Base-by-base conservation (phyloP, 2,113 vertebrate genomes). In the Heptranchias perlo region DNA sequence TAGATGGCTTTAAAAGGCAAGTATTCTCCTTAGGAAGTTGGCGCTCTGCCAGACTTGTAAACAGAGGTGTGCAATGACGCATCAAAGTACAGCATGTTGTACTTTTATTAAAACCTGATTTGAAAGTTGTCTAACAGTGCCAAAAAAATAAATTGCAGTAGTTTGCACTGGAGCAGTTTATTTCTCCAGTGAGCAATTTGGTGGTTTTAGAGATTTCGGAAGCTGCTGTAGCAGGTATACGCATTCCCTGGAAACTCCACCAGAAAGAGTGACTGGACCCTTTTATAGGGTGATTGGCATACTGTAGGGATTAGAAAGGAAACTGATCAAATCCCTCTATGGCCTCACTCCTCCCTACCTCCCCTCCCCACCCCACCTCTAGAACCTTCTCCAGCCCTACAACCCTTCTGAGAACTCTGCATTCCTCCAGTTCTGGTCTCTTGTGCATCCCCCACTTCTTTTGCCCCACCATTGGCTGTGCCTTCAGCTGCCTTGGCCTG, bases 101-200 rank as follows among this genome's bases (percentile, higher is more conserved):
- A 92, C 58, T 93, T 93, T 93, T 93, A 62, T 93, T 93, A 62
- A 64, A 93, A 93, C 58, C 35, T n/a, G 58, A 62, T 93, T 93
- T 64, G 58, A 62, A 93, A 93, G 35, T 39, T 61, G 31, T 35
- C n/a, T 10, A 23, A 62, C 89, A 64, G 35, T 93, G 89, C 89
- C 89, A 93, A 93, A 23, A 54, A 52, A 62, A 93, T 62, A 93
- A 93, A 39, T 62, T 62, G 58, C 58, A 44, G 89, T 16, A 62
- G 89, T 62, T 93, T 62, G 89, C n/a, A 1, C 89, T 93, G 1
- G 31, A 93, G 89, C 89, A 39, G 35, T 39, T 93, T 93, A 62
- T 92, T 89, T 62, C 89, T 61, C 54, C 31, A 61, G 54, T 92
- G 89, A 62, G 54, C 54, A 61, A 62, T 58, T n/a, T n/a, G n/a